Evolutionary conservation across 2,797 vertebrate genomes (phyloP), one percentile per base, ranked within the genome.

Genomic region (Phaenicophaeus curvirostris): DNA sequence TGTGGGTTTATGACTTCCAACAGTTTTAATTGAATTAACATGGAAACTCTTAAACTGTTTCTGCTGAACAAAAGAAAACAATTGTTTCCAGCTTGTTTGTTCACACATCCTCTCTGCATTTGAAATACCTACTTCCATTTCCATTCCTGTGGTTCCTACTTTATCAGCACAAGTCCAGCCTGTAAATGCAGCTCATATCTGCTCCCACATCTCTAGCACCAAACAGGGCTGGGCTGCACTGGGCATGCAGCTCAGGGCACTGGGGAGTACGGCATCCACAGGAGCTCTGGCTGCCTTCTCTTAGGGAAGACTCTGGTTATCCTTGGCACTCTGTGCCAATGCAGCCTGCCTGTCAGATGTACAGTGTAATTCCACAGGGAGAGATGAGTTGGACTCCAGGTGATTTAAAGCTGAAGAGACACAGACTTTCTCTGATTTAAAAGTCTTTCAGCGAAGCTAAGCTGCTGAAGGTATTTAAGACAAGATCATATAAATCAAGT

Each of bases 51-150:
- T 72, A 44, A 8, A 31, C 6, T 78, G 9, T 39, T 57, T 81
- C 57, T 81, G 9, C 41, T 77, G 24, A 33, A 39, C 7, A n/a
- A 57, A 65, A n/a, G 20, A 31, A 73, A 15, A 9, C 11, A 68
- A 5, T 21, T 16, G 8, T 4, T 3, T 59, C 81, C 2, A 24
- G 19, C 3, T 61, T 39, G 8, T 41, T 87, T 74, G 15, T 28
- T 6, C 10, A 8, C 9, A 7, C 4, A 44, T 1, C 1, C 0
- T 0, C n/a, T 73, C 65, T 77, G 10, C 3, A 2, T 67, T 80
- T 83, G 25, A 59, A 67, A 25, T 12, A 30, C 3, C 25, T 37
- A 8, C 5, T 62, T 67, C 21, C 17, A 6, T 66, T 90, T 77
- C 21, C 31, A 24, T 46, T 78, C 28, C 12, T 33, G 8, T 2